Conservation (phyloP, 2,797 vertebrate species). For the Bucorvus abyssinicus region DNA sequence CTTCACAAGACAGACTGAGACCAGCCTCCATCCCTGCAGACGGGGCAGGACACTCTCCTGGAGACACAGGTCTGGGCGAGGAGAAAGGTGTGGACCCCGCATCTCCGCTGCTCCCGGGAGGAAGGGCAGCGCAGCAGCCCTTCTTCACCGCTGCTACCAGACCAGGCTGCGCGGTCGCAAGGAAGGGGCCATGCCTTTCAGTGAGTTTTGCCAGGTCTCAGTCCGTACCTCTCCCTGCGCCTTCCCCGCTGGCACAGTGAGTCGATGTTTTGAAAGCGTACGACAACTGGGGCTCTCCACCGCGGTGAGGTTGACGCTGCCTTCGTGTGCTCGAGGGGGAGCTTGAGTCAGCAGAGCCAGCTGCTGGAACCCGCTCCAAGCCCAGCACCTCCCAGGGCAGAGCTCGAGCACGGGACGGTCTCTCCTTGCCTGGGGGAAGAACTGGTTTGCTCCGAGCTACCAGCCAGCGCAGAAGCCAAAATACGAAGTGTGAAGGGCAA, state of each 20-base stretch:
- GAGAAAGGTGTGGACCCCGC: not conserved
- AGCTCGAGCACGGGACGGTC: rapidly evolving
- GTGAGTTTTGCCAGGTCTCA: not conserved
- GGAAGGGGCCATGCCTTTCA: no score
- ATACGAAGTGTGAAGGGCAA: not conserved
- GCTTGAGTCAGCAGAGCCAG: not conserved
- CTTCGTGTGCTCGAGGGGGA: no score
- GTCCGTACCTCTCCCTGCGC: not conserved
- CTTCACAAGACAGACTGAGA: not conserved
- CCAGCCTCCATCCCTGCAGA: not conserved
- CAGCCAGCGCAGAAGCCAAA: not conserved
- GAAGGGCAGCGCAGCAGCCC: not conserved
- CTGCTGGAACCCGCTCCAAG: not conserved
- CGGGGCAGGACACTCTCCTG: not conserved
- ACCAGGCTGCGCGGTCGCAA: rapidly evolving
- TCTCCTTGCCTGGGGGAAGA: not conserved
- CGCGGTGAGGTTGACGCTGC: no score
- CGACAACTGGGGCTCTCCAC: no score
- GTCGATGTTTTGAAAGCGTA: not conserved
- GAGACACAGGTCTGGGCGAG: not conserved
- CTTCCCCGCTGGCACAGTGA: not conserved
- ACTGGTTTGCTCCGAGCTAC: not conserved
- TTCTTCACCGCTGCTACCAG: not conserved
- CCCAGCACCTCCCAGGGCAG: not conserved
- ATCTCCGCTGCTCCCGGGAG: not conserved